These are phyloP conservation scores for Cyclophora albipunctata DNA, from an alignment of 2,888 invertebrate genomes.

Conservation along the genomic window DNA sequence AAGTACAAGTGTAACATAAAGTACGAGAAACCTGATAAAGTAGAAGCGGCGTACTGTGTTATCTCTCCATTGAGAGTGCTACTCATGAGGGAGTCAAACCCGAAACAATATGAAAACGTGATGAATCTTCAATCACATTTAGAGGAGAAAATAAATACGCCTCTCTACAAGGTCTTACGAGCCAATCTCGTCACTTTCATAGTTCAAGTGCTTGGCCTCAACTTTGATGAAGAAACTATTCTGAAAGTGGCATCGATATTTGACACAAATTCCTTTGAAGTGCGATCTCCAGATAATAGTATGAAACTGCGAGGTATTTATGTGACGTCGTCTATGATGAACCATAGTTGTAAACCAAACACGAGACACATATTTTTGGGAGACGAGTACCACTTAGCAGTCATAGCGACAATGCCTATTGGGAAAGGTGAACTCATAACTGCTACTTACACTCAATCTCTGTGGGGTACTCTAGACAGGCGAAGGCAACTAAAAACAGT, in stretches of 20 bases:
- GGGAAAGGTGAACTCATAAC: slow-evolving; percentile 80
- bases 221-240: slow-evolving; percentile 75
- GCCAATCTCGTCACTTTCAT: slow-evolving; percentile 78
- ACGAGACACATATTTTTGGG: slow-evolving; percentile 80
- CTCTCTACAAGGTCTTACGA: slow-evolving; percentile 75
- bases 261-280: slow-evolving; percentile 83
- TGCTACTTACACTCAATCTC: slow-evolving; percentile 81
- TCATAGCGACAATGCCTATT: slow-evolving; percentile 80
- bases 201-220: slow-evolving; percentile 71
- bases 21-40: slow-evolving; percentile 54
- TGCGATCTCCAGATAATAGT: slow-evolving; percentile 68
- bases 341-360: slow-evolving; percentile 83
- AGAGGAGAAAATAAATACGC: slow-evolving; percentile 75
- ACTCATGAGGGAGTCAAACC: slow-evolving; percentile 73
- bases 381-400: slow-evolving; percentile 74
- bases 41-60: slow-evolving; percentile 79
- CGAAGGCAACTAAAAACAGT: slow-evolving; percentile 75
- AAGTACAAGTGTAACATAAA: slow-evolving; percentile 75
- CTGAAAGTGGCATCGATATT: slow-evolving; percentile 79
- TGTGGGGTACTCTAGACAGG: slow-evolving; percentile 81
- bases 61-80: slow-evolving; percentile 80
- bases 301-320: slow-evolving; percentile 78
- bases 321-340: slow-evolving; percentile 79
- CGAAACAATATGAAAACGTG: slow-evolving; percentile 70
- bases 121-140: slow-evolving; percentile 77